These are phyloP conservation scores for Psylliodes chrysocephalus DNA, from an alignment of 2,888 invertebrate genomes.

Conservation along the genomic window DNA sequence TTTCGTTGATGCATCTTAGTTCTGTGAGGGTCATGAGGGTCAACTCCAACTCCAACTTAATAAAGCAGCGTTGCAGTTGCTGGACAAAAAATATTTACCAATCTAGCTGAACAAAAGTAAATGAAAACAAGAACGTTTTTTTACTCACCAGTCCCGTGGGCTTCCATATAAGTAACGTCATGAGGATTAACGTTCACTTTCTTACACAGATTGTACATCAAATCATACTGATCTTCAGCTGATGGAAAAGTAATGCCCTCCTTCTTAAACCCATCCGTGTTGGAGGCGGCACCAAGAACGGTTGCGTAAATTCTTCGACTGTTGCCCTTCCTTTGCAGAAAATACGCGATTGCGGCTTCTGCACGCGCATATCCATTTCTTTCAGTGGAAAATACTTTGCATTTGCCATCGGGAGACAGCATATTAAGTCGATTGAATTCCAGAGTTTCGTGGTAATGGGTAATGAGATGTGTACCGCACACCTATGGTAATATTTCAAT, in stretches of 20 bases:
- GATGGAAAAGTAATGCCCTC: conserved; percentile 55
- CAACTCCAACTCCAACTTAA: no score
- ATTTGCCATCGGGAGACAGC: conserved; percentile 29
- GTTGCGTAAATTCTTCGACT: conserved; percentile 66
- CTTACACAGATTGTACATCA: conserved; percentile 66
- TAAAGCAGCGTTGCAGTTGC: no score
- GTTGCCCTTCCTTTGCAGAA: conserved; percentile 62
- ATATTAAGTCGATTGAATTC: conserved; percentile 45
- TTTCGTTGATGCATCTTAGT: no score
- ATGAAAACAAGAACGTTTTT: no score
- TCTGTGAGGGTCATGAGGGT: no score
- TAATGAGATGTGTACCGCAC: conserved; percentile 43
- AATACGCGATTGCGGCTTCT: conserved; percentile 63
- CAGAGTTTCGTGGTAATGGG: conserved; percentile 46
- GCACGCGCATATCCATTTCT: conserved; percentile 55
- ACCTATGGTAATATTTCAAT: no score
- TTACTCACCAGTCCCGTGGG: conserved; percentile 69
- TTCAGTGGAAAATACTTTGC: conserved; percentile 41
- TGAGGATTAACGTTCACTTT: conserved; percentile 66
- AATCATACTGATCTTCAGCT: conserved; percentile 50
- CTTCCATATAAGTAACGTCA: conserved; percentile 69
- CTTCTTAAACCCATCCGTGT: conserved; percentile 67
- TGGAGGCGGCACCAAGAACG: conserved; percentile 67
- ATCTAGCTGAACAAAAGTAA: no score
- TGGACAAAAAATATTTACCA: no score